Conservation (phyloP, 2,113 vertebrate species). For the Ptyas mucosa region DNA sequence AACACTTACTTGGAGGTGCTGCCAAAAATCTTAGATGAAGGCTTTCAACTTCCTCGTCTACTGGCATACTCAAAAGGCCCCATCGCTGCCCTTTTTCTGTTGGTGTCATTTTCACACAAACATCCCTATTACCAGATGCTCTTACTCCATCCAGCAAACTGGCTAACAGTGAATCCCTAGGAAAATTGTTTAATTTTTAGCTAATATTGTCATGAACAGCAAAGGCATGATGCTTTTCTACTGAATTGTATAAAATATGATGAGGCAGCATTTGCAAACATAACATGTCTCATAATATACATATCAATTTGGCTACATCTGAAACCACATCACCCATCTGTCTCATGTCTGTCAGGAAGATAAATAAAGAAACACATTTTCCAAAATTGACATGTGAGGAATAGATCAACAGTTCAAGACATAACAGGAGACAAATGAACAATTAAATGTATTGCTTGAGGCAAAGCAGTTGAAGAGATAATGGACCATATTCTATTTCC, state of each 20-base stretch:
- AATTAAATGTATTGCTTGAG: neutral
- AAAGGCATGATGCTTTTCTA: neutral
- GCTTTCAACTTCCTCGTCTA: slow-evolving; percentile 98
- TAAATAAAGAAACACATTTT: neutral
- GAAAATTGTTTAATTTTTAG: neutral
- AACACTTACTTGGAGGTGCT: slow-evolving; percentile 87
- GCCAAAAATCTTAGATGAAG: slow-evolving; percentile 94
- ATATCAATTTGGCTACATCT: neutral
- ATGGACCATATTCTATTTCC: neutral
- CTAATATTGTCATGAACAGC: neutral
- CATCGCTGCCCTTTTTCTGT: slow-evolving; percentile 93
- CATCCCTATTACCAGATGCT: slow-evolving; percentile 95
- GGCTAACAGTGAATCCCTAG: slow-evolving; percentile 92
- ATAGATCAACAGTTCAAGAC: neutral
- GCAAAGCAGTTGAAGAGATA: neutral
- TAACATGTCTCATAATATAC: neutral
- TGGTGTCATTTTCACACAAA: slow-evolving; percentile 96
- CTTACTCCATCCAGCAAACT: slow-evolving; percentile 95
- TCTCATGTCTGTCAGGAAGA: too few relatives aligned
- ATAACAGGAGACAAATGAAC: neutral
- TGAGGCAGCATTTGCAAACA: neutral
- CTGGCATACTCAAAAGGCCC: slow-evolving; percentile 94
- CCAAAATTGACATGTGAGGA: neutral
- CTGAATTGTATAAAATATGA: neutral
- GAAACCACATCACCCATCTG: neutral